Conservation (phyloP, 2,888 invertebrate species). For the Rhamnusium bicolor region DNA sequence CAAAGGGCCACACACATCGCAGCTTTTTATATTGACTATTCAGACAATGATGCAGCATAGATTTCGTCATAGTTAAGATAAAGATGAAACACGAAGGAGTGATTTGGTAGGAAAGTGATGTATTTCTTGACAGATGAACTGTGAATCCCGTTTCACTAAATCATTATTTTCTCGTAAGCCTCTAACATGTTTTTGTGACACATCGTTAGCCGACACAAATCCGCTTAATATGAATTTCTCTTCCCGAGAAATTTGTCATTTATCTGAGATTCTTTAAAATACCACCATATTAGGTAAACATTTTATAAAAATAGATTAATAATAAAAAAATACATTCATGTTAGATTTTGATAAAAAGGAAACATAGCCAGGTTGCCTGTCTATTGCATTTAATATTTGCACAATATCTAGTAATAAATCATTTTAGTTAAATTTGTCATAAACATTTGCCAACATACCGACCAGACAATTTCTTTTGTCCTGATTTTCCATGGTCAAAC, state of each 20-base stretch:
- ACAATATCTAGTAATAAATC: too few relatives aligned
- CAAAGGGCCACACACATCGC: conserved; percentile 53
- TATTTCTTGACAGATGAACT: conserved; percentile 69
- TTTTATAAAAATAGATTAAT: too few relatives aligned
- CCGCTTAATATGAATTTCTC: conserved; percentile 55
- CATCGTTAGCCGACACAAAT: conserved; percentile 60
- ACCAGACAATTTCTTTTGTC: too few relatives aligned
- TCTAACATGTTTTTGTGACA: conserved; percentile 60
- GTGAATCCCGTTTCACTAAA: conserved; percentile 70
- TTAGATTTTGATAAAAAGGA: too few relatives aligned
- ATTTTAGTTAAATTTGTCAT: too few relatives aligned
- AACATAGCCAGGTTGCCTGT: too few relatives aligned
- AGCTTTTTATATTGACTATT: background rate
- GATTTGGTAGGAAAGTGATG: conserved; percentile 61
- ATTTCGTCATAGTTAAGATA: conserved; percentile 27
- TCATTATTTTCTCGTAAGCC: conserved; percentile 68
- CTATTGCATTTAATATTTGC: too few relatives aligned
- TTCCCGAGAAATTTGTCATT: background rate
- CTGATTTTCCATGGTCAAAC: too few relatives aligned
- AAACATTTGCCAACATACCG: too few relatives aligned
- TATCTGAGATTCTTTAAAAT: too few relatives aligned
- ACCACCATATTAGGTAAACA: too few relatives aligned
- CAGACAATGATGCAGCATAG: conserved; percentile 31
- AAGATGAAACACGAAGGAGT: conserved; percentile 45
- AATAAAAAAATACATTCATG: too few relatives aligned